These are phyloP conservation scores for Coptotermes formosanus DNA, from an alignment of 1,140 invertebrate genomes.

Conservation along the genomic window DNA sequence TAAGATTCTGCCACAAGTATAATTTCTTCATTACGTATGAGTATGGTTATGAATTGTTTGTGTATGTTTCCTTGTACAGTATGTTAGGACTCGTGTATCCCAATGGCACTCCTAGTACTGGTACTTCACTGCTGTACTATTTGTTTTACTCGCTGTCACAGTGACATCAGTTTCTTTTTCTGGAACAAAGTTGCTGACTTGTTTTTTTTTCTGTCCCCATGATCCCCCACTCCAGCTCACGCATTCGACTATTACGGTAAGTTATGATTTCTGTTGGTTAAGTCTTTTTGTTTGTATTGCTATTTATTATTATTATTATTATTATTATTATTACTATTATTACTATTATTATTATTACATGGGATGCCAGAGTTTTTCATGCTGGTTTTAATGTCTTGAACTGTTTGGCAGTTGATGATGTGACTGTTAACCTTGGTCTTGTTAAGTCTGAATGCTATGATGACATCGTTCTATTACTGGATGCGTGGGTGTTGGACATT, in stretches of 20 bases:
- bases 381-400: not conserved
- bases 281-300: not conserved
- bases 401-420: no score
- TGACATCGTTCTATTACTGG: no score
- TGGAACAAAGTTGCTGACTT: slow-evolving; percentile 49
- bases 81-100: not conserved
- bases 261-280: slow-evolving; percentile 72
- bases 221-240: slow-evolving; percentile 74
- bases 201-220: slow-evolving; percentile 50
- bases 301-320: not conserved
- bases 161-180: not conserved
- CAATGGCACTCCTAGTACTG: not conserved
- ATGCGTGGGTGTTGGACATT: no score
- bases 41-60: no score
- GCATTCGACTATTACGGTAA: slow-evolving; percentile 99
- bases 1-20: no score
- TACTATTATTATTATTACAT: not conserved
- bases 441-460: no score
- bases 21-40: no score
- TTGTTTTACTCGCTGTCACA: not conserved
- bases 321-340: not conserved
- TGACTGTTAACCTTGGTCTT: no score
- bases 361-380: not conserved
- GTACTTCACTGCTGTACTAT: not conserved
- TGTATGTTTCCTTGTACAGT: no score